Evolutionary conservation across 2,113 vertebrate species (phyloP), one percentile per base, ranked within the genome.

Genomic region (Helogale parvula): DNA sequence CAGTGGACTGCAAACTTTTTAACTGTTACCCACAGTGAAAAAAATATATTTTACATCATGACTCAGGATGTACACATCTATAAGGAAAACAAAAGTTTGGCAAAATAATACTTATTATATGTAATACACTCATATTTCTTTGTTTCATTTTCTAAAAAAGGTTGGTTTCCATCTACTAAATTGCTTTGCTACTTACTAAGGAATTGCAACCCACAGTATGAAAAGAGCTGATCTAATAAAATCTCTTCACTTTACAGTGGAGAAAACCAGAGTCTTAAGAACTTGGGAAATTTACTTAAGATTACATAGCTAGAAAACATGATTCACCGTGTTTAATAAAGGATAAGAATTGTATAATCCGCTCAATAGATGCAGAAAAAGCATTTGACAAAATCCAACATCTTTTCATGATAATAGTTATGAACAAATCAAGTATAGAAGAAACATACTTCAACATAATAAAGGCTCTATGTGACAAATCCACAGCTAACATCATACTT

Each of bases 181-280:
- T 52, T 92, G 83, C 68, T 95, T 97, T 85, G 79, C n/a, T 25
- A 88, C n/a, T 91, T 54, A 45, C 21, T 69, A 65, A 76, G 66
- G 29, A 96, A 86, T 50, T 63, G 21, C 68, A 81, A 54, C 23
- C 57, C 52, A 66, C 35, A 72, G 31, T 77, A 35, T 60, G n/a
- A 93, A 96, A 87, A 92, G 31, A 23, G 80, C n/a, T 84, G 35
- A 45, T 89, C 57, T 84, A 52, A 52, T 52, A 52, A 16, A 94
- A n/a, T 68, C 12, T 8, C 41, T 89, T 95, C 21, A 50, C 50
- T 96, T 84, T 84, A 90, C n/a, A 80, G 5, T 47, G 15, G 65
- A 80, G 11, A 93, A 97, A 94, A 81, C 41, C 38, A 14, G 92
- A 81, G 31, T 88, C 12, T 77, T 89, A 57, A 82, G 27, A 74